Evolutionary conservation across 2,888 invertebrate species (phyloP).

Genomic region (Callyntrura sp.): DNA sequence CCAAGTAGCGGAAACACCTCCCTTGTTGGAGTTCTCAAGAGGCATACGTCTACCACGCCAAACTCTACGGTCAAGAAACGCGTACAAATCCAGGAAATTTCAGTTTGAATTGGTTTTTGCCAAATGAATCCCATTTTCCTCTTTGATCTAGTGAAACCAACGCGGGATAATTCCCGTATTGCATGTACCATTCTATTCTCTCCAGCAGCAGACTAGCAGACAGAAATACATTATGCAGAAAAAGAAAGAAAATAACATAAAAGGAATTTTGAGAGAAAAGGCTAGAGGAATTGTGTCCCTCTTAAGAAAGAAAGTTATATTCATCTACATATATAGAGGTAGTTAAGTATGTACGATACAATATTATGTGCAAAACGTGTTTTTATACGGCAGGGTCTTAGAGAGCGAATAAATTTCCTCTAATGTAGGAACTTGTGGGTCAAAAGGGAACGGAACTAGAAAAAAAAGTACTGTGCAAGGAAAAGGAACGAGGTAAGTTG

Average conservation of each 20-base stretch:
- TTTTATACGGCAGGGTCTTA: conserved; percentile 8
- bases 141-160: background rate
- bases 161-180: background rate
- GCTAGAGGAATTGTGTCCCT: background rate
- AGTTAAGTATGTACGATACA: background rate
- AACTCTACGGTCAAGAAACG: conserved; percentile 90
- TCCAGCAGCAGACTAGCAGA: too few species aligned
- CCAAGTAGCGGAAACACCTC: conserved; percentile 84
- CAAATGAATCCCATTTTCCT: conserved; percentile 44
- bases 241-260: background rate
- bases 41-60: conserved; percentile 81
- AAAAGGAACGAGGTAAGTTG: conserved; percentile 55
- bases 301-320: background rate
- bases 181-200: conserved; percentile 25
- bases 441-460: conserved; percentile 58
- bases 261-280: background rate
- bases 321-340: background rate
- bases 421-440: conserved; percentile 64
- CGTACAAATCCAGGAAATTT: conserved; percentile 97
- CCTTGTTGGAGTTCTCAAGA: conserved; percentile 85
- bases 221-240: background rate
- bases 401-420: conserved; percentile 43
- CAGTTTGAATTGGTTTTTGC: conserved; percentile 87
- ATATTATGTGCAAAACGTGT: conserved; percentile 1
- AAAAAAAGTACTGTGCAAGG: conserved; percentile 31